Percentiles rank a stretch among this genome's conserved stretches.
These are phyloP conservation scores for Neotoxoptera formosana DNA, from an alignment of 1,140 invertebrate genomes.

Conservation along the genomic window DNA sequence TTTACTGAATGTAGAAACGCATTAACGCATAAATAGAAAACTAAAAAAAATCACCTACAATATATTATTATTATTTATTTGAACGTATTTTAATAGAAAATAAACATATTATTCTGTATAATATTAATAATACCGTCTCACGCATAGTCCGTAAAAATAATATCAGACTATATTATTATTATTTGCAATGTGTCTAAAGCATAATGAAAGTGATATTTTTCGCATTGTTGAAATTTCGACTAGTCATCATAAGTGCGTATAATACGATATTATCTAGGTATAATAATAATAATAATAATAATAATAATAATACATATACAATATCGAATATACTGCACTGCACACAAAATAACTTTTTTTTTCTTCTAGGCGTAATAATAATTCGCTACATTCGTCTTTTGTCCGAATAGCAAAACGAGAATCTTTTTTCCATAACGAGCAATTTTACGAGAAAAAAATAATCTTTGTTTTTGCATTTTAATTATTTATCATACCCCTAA, in stretches of 20 bases:
- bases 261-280: neutral
- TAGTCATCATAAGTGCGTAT: neutral
- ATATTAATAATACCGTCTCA: neutral
- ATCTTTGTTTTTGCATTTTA: neutral
- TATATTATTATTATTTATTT: neutral
- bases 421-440: neutral
- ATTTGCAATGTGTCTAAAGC: neutral
- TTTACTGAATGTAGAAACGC: neutral
- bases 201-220: constrained; percentile 7
- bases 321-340: neutral
- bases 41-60: neutral
- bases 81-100: neutral
- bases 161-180: neutral
- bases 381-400: neutral
- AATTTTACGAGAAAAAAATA: neutral
- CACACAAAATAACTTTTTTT: neutral
- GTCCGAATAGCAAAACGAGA: constrained; percentile 2
- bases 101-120: neutral
- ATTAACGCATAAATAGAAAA: neutral
- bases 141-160: neutral
- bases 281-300: too few relatives aligned
- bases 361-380: neutral
- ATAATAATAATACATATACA: neutral
- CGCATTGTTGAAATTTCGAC: neutral
- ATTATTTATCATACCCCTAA: neutral